Evolutionary conservation across 2,113 vertebrate genomes (phyloP).

Genomic region (Pachycephala philippinensis): DNA sequence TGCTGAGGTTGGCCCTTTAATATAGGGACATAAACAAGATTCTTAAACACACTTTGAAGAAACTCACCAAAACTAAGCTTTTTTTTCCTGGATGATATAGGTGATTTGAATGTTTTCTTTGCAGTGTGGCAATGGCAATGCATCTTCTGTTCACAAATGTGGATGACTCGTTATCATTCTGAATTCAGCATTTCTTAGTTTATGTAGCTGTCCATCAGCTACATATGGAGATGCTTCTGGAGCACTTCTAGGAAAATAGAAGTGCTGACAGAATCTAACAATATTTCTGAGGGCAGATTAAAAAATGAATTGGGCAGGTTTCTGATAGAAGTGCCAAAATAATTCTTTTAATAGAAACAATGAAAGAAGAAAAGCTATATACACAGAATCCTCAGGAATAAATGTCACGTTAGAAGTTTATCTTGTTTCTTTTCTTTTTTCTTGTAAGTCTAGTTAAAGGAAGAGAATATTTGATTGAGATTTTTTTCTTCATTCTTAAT

Average conservation of each 20-base stretch:
- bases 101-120: neutral
- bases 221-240: neutral
- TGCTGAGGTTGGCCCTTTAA: neutral
- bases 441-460: neutral
- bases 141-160: neutral
- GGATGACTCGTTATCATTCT: neutral
- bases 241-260: neutral
- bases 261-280: neutral
- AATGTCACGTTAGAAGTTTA: neutral
- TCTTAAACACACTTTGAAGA: neutral
- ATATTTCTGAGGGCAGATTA: neutral
- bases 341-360: neutral
- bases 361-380: neutral
- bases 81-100: neutral
- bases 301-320: neutral
- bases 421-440: neutral
- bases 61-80: neutral
- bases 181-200: neutral
- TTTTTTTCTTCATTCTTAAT: neutral
- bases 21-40: neutral
- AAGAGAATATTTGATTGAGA: neutral
- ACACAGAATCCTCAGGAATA: neutral
- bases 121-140: neutral
- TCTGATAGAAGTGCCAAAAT: neutral
- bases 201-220: neutral